Conservation (phyloP, 1,140 invertebrate species). For the Drosophila tani region DNA sequence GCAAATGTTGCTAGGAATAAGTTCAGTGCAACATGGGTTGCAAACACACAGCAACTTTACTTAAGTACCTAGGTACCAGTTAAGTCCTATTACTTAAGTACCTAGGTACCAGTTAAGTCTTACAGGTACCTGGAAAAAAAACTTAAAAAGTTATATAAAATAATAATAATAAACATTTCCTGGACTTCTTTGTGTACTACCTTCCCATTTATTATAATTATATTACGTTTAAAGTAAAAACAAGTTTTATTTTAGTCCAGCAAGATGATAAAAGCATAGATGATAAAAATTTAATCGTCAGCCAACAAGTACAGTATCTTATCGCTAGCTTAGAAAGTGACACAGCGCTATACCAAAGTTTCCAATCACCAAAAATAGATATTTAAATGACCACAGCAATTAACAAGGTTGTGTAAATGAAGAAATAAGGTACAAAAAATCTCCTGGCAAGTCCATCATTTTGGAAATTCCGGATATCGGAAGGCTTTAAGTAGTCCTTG, state of each 20-base stretch:
- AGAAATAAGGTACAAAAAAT: slow-evolving; percentile 31
- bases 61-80: no score
- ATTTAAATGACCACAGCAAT: slow-evolving; percentile 19
- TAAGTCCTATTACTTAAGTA: not conserved
- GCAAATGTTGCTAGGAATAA: no score
- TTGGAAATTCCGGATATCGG: not conserved
- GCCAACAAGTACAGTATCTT: slow-evolving; percentile 31
- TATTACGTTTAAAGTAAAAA: not conserved
- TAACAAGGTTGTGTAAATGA: slow-evolving; percentile 11
- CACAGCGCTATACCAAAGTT: slow-evolving; percentile 33
- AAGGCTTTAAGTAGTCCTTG: slow-evolving; percentile 41
- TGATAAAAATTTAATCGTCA: slow-evolving; percentile 28
- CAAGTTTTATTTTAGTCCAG: not conserved
- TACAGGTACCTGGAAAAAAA: not conserved
- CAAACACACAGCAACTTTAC: no score
- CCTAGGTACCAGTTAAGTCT: not conserved
- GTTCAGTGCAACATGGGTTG: no score
- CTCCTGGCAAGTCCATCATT: slow-evolving; percentile 58
- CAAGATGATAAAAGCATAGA: slow-evolving; percentile 25
- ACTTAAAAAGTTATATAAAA: no score
- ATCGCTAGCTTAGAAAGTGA: slow-evolving; percentile 35
- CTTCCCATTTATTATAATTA: not conserved
- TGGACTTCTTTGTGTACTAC: not conserved
- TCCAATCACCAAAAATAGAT: slow-evolving; percentile 48
- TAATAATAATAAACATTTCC: not conserved